These are phyloP conservation scores for Xylota segnis DNA, from an alignment of 2,888 invertebrate genomes.

Conservation along the genomic window DNA sequence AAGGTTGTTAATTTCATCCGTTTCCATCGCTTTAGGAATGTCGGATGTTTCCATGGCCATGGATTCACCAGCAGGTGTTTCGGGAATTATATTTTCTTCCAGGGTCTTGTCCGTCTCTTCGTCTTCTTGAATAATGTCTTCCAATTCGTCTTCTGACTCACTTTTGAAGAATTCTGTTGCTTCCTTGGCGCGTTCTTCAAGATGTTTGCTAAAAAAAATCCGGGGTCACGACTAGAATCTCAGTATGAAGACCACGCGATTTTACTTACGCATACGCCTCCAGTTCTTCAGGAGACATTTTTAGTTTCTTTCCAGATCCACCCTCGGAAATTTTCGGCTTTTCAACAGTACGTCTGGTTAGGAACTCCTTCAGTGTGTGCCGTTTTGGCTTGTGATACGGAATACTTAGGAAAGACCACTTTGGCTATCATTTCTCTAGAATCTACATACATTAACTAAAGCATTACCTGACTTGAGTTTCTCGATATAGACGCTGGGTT, in stretches of 20 bases:
- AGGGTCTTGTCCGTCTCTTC: slow-evolving; percentile 33
- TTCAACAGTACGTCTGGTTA: slow-evolving; percentile 84
- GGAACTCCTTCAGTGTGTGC: slow-evolving; percentile 91
- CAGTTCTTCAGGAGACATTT: slow-evolving; percentile 89
- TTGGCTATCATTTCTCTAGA: background rate
- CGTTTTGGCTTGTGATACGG: slow-evolving; percentile 95
- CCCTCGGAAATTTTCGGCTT: slow-evolving; percentile 78
- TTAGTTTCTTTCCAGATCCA: slow-evolving; percentile 84
- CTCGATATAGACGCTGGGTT: slow-evolving; percentile 92
- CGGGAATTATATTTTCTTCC: background rate
- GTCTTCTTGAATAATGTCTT: slow-evolving; percentile 66
- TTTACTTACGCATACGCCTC: slow-evolving; percentile 87
- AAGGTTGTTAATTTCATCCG: slow-evolving; percentile 21
- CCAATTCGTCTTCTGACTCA: slow-evolving; percentile 83
- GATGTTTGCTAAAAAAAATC: slow-evolving; percentile 85
- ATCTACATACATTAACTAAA: background rate
- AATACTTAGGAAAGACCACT: slow-evolving; percentile 84
- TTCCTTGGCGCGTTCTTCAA: slow-evolving; percentile 90
- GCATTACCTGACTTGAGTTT: slow-evolving; percentile 86
- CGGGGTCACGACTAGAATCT: background rate
- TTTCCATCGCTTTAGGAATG: background rate
- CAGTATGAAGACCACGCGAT: background rate
- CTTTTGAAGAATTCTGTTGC: slow-evolving; percentile 91
- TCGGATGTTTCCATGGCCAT: background rate
- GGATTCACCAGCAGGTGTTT: background rate